Evolutionary conservation across 1,140 invertebrate species (phyloP).

Genomic region (Adelges cooleyi): DNA sequence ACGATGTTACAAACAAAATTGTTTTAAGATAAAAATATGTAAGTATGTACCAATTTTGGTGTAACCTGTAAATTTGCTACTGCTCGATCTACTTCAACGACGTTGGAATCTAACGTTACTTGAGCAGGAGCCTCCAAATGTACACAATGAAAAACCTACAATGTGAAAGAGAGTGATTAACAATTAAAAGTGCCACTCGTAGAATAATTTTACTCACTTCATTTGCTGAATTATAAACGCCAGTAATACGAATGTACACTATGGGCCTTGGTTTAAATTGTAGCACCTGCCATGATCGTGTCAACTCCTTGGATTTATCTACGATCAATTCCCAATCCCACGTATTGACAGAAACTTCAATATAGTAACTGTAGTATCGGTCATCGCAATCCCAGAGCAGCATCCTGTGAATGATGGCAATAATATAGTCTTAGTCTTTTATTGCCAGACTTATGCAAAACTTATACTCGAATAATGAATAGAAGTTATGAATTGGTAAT

Average conservation of each 20-base stretch:
- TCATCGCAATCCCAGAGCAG: constrained; percentile 98
- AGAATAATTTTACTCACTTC: too few species aligned
- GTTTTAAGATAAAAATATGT: too few species aligned
- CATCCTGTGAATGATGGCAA: constrained; percentile 54
- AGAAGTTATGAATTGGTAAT: too few species aligned
- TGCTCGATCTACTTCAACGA: neutral
- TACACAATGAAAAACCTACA: constrained; percentile 90
- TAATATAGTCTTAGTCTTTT: too few species aligned
- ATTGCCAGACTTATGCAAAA: too few species aligned
- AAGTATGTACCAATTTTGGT: neutral
- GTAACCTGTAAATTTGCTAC: constrained; percentile 4
- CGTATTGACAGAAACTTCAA: constrained; percentile 89
- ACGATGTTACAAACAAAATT: too few species aligned
- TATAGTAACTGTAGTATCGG: constrained; percentile 87
- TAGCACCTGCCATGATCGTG: constrained; percentile 84
- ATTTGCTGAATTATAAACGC: constrained; percentile 93
- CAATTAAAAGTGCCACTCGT: too few species aligned
- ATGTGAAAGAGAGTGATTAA: too few species aligned
- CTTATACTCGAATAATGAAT: too few species aligned
- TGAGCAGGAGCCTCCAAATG: constrained; percentile 91
- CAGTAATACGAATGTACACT: constrained; percentile 88
- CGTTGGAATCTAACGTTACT: neutral
- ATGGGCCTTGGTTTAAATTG: constrained; percentile 69
- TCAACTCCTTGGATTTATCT: constrained; percentile 60
- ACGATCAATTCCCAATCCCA: constrained; percentile 78